Evolutionary conservation across 2,797 vertebrate species (phyloP).

Genomic region (Alectoris magna): DNA sequence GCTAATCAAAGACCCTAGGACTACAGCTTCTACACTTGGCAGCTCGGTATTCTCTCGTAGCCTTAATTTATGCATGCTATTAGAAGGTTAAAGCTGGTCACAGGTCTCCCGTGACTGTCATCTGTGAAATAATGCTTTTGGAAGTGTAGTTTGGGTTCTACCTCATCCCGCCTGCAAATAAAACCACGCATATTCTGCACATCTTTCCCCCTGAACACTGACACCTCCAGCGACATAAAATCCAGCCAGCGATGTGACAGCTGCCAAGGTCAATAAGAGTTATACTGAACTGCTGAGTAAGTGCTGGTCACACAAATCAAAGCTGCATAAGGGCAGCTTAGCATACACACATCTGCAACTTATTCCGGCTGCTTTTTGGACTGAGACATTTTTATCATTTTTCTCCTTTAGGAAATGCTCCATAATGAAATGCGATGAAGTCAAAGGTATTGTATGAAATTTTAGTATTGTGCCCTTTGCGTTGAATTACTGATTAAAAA

Average conservation of each 20-base stretch:
- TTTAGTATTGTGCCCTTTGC: constrained; percentile 2
- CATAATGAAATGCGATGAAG: constrained; percentile 39
- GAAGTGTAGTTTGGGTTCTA: constrained; percentile 57
- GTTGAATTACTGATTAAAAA: neutral
- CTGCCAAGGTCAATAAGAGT: constrained; percentile 80
- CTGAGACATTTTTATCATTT: constrained; percentile 51
- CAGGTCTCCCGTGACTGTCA: constrained; percentile 57
- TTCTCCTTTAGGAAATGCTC: neutral
- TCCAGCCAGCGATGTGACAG: constrained; percentile 69
- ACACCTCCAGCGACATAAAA: constrained; percentile 74
- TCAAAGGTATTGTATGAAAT: constrained; percentile 2
- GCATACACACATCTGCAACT: constrained; percentile 68
- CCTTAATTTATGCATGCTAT: constrained; percentile 42
- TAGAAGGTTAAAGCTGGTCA: constrained; percentile 61
- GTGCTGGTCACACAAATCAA: constrained; percentile 73
- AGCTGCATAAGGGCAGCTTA: constrained; percentile 63
- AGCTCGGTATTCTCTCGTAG: constrained; percentile 31
- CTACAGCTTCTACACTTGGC: constrained; percentile 42
- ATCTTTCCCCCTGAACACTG: constrained; percentile 61
- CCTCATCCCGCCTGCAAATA: constrained; percentile 66
- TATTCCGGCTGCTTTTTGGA: constrained; percentile 63
- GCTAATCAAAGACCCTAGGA: constrained; percentile 49
- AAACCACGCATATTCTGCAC: constrained; percentile 57
- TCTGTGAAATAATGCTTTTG: constrained; percentile 60
- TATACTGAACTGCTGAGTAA: constrained; percentile 76